A percentile compares a stretch with the other conserved stretches of the same genome.
Conservation (phyloP, 2,113 vertebrate genomes). For the Gavia stellata region DNA sequence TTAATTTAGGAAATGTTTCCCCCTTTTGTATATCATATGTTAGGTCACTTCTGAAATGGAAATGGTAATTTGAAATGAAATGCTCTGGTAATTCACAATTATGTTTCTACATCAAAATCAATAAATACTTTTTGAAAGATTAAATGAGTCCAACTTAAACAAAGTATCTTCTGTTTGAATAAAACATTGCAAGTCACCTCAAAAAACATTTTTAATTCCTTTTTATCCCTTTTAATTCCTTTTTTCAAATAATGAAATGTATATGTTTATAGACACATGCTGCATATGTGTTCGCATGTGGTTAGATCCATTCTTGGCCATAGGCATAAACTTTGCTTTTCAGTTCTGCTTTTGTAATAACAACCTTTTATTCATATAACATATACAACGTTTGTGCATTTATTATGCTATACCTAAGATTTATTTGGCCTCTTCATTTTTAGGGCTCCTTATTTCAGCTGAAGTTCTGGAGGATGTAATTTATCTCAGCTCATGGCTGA, state of each 20-base stretch:
- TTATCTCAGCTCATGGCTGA: not conserved
- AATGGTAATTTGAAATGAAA: not conserved
- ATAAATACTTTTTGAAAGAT: not conserved
- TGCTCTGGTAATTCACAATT: not conserved
- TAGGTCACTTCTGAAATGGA: not conserved
- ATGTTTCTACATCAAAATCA: not conserved
- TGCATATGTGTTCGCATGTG: rapidly evolving
- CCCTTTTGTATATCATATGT: rapidly evolving
- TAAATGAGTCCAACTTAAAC: not conserved
- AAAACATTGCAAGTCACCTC: not conserved
- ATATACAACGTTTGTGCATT: not conserved
- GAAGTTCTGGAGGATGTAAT: not conserved
- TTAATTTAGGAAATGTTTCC: not conserved
- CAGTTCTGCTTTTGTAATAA: not conserved
- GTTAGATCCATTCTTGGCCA: not conserved
- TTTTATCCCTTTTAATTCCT: not conserved
- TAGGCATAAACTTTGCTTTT: not conserved
- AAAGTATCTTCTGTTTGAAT: not conserved
- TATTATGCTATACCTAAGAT: not conserved
- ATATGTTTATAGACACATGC: not conserved
- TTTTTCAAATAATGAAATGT: not conserved
- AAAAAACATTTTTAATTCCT: not conserved
- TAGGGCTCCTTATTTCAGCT: not conserved
- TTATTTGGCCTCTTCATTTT: not conserved
- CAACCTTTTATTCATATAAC: not conserved